Conservation (phyloP, 2,888 invertebrate species). For the Alsophila aescularia region DNA sequence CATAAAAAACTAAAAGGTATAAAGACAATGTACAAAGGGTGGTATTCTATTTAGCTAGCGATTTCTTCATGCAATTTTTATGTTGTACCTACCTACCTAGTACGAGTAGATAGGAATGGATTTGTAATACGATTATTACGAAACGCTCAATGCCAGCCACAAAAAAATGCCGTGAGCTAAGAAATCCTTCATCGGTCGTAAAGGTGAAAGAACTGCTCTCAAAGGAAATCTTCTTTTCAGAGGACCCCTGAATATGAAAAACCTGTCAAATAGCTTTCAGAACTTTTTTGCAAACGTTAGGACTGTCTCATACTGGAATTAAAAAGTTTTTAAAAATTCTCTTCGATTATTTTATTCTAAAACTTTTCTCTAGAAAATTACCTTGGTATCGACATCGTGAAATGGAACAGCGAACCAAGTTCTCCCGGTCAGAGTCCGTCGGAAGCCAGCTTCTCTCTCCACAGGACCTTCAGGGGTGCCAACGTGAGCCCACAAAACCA, state of each 20-base stretch:
- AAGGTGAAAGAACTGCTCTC: neutral
- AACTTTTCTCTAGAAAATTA: too few species aligned
- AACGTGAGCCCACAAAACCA: constrained; percentile 87
- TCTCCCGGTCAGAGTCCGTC: constrained; percentile 85
- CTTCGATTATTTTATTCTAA: too few species aligned
- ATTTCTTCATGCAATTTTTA: too few species aligned
- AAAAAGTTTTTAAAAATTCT: too few species aligned
- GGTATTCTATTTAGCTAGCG: too few species aligned
- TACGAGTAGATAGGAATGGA: too few species aligned
- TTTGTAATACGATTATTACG: too few species aligned
- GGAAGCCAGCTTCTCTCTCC: constrained; percentile 87
- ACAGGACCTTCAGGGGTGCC: constrained; percentile 85
- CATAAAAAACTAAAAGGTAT: too few species aligned
- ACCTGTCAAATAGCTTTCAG: neutral
- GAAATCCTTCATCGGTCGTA: neutral
- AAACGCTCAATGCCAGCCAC: too few species aligned
- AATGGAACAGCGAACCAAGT: constrained; percentile 90
- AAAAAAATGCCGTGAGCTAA: constrained; percentile 1
- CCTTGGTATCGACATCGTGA: constrained; percentile 89
- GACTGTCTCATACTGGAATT: too few species aligned
- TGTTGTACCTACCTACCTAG: too few species aligned
- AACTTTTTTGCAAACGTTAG: neutral
- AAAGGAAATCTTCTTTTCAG: neutral
- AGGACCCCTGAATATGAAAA: neutral
- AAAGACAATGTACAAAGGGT: too few species aligned